Conservation (phyloP, 2,797 vertebrate species). For the Synanceia verrucosa region DNA sequence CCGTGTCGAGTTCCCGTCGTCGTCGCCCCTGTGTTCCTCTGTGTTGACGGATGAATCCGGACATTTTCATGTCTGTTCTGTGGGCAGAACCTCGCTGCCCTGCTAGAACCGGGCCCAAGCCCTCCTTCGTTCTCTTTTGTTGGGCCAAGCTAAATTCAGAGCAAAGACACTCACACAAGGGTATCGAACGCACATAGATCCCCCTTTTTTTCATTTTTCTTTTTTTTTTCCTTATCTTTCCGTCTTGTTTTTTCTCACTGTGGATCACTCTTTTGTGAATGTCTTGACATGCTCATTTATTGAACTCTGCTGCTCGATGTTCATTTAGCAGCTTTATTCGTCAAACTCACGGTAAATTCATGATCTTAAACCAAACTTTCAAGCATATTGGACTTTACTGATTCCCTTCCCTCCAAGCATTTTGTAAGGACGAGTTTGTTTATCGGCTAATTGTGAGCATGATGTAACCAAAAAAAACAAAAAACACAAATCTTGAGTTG, state of each 20-base stretch:
- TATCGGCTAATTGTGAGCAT: not conserved
- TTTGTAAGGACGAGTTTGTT: not conserved
- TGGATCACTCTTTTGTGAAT: slow-evolving; percentile 36
- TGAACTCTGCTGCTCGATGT: slow-evolving; percentile 51
- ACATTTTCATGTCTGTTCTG: slow-evolving; percentile 82
- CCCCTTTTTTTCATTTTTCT: not conserved
- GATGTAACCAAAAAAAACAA: not conserved
- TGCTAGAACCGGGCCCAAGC: slow-evolving; percentile 81
- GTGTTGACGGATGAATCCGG: slow-evolving; percentile 80
- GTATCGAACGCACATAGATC: slow-evolving; percentile 70
- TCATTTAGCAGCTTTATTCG: slow-evolving; percentile 27
- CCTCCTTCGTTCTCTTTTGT: slow-evolving; percentile 81
- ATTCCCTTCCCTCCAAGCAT: not conserved
- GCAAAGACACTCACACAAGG: slow-evolving; percentile 80
- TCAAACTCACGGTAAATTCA: slow-evolving; percentile 1
- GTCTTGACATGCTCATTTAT: slow-evolving; percentile 48
- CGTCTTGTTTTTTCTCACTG: not conserved
- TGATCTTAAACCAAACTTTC: slow-evolving; percentile 34
- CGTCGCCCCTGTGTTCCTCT: slow-evolving; percentile 29
- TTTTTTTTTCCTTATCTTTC: no score
- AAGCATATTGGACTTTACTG: slow-evolving; percentile 56
- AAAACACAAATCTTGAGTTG: slow-evolving; percentile 1
- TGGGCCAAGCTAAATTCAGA: slow-evolving; percentile 83
- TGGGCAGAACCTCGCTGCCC: slow-evolving; percentile 81
- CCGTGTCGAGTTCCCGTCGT: slow-evolving; percentile 12